A percentile compares a stretch with the other conserved stretches of the same genome.
phyloP scores from a whole-genome alignment of 2,888 invertebrate species.

The Chalcis sispes region DNA sequence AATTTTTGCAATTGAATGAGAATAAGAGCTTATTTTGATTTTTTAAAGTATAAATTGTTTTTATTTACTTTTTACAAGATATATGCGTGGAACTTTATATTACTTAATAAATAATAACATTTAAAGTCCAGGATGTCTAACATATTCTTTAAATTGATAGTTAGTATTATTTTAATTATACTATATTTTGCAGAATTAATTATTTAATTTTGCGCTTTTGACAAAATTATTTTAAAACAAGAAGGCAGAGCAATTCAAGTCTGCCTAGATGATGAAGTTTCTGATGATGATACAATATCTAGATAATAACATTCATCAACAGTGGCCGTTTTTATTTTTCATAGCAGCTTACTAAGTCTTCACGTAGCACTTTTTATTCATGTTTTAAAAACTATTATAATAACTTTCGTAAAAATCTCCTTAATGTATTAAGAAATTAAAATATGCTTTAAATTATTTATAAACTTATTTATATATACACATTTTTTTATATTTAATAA shows the following conservation, averaged over 20 bases:
- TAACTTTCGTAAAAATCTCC: slow-evolving; percentile 39
- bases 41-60: slow-evolving; percentile 48
- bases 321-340: slow-evolving; percentile 22
- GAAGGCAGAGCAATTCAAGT: too few species aligned
- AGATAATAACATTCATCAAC: slow-evolving; percentile 39
- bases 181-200: too few species aligned
- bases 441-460: slow-evolving; percentile 31
- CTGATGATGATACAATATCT: too few species aligned
- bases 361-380: slow-evolving; percentile 19
- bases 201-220: too few species aligned
- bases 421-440: slow-evolving; percentile 39
- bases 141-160: too few species aligned
- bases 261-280: too few species aligned
- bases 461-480: slow-evolving; percentile 47
- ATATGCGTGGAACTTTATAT: slow-evolving; percentile 36
- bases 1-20: slow-evolving; percentile 14
- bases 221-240: too few species aligned
- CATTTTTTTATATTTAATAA: slow-evolving; percentile 19
- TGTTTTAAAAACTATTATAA: slow-evolving; percentile 28
- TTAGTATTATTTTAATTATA: too few species aligned
- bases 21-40: slow-evolving; percentile 41
- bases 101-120: slow-evolving; percentile 31
- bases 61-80: slow-evolving; percentile 48
- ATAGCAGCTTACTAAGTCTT: slow-evolving; percentile 38
- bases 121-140: too few species aligned